phyloP scores from a whole-genome alignment of 2,797 vertebrate species.

The Sphaeramia orbicularis region DNA sequence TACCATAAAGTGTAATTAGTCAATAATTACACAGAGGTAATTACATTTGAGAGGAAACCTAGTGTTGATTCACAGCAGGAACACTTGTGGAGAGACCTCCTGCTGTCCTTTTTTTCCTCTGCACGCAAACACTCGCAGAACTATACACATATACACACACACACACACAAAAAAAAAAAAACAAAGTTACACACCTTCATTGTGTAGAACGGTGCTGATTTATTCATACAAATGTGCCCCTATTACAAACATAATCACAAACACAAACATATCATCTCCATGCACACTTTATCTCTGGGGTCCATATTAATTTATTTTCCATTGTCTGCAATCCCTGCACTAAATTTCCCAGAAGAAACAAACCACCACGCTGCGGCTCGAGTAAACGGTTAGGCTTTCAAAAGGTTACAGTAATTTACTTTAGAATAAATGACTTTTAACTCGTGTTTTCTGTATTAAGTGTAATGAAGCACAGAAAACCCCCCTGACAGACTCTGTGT shows the following conservation, averaged over 20 bases:
- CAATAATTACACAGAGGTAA: slow-evolving; percentile 88
- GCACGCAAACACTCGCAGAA: slow-evolving; percentile 13
- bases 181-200: slow-evolving; percentile 36
- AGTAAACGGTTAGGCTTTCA: slow-evolving; percentile 31
- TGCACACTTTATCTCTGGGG: slow-evolving; percentile 50
- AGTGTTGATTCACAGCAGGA: slow-evolving; percentile 81
- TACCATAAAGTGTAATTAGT: slow-evolving; percentile 86
- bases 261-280: slow-evolving; percentile 55
- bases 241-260: slow-evolving; percentile 57
- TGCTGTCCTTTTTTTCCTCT: slow-evolving; percentile 56
- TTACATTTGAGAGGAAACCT: slow-evolving; percentile 85
- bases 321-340: slow-evolving; percentile 20
- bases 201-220: slow-evolving; percentile 32
- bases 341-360: slow-evolving; percentile 57
- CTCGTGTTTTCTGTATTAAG: neutral
- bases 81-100: slow-evolving; percentile 71
- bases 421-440: slow-evolving; percentile 35
- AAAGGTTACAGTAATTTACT: slow-evolving; percentile 41
- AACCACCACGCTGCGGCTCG: slow-evolving; percentile 6
- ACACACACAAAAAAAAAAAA: slow-evolving; percentile 34
- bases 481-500: slow-evolving; percentile 22
- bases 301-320: slow-evolving; percentile 55
- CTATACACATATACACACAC: neutral
- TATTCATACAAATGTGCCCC: slow-evolving; percentile 41
- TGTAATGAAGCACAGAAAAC: slow-evolving; percentile 22